Base-by-base conservation (phyloP, 2,113 vertebrate genomes). In the Dissostichus mawsoni region DNA sequence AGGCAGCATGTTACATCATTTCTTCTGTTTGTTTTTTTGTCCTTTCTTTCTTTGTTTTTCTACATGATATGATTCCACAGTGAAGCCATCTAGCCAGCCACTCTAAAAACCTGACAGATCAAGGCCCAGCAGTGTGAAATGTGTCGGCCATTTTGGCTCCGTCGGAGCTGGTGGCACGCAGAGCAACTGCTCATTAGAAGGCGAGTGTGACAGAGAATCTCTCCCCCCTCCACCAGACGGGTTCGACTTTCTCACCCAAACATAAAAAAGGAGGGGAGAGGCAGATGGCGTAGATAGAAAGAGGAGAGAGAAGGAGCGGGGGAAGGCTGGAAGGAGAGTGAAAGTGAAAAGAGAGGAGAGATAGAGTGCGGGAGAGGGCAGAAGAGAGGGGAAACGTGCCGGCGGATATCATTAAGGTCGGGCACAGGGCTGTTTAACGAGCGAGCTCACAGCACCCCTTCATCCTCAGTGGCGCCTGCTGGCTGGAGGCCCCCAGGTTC, bases 131-230 rank as follows among this genome's bases (percentile, higher is more conserved):
- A 62, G 81, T 75, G 87, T 81, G 86, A 90, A 91, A 92, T 77
- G 85, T 76, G 86, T 78, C 90, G 70, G 86, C 87, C 90, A 92
- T 92, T 91, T 93, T 92, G 87, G 84, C 88, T 89, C 82, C 2
- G 71, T 76, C 52, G 69, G 88, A 86, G 83, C 81, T n/a, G 84
- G 79, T 74, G 82, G 87, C 91, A 88, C 70, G 55, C 86, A 75
- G 89, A 86, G 92, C 83, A 74, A 81, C 80, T 84, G 90, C 93
- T 93, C 93, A 93, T 94, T 93, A 93, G 85, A 82, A 81, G 87
- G 87, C 81, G 6, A 89, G 86, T 81, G 81, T 80, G 87, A 89
- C 78, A 85, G 87, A 88, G 82, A 61, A 79, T 48, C 71, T 63
- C 78, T 58, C 59, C 65, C 18, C 18, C 17, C 45, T 36, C 45